A percentile compares a stretch with the other conserved stretches of the same genome.
Conservation (phyloP, 1,140 invertebrate species). For the Wiebesia pumilae region DNA sequence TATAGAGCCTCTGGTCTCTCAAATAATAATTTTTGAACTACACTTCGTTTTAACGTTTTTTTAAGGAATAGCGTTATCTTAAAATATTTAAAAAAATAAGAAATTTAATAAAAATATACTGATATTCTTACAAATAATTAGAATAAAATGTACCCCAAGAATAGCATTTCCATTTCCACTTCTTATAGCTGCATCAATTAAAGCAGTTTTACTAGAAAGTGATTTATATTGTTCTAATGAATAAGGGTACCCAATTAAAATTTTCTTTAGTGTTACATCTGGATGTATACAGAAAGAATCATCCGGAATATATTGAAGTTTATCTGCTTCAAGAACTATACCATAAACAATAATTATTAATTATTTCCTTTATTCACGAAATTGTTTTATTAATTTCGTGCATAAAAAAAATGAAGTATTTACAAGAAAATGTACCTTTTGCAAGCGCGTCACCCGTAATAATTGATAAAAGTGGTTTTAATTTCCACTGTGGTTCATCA, state of each 20-base stretch:
- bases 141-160: constrained; percentile 68
- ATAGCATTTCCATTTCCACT: constrained; percentile 77
- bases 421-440: constrained; percentile 65
- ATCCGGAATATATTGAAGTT: constrained; percentile 59
- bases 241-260: constrained; percentile 72
- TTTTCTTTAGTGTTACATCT: constrained; percentile 70
- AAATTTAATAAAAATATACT: neutral
- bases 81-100: constrained; percentile 52
- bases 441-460: constrained; percentile 70
- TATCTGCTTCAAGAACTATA: constrained; percentile 65
- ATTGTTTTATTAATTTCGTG: neutral
- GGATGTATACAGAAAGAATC: constrained; percentile 62
- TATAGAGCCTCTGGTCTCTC: constrained; percentile 72
- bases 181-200: constrained; percentile 74
- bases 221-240: constrained; percentile 76
- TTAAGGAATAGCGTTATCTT: constrained; percentile 76
- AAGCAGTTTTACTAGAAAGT: constrained; percentile 72
- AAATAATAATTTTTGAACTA: constrained; percentile 73
- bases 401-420: too few species aligned
- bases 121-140: neutral
- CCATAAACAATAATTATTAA: neutral
- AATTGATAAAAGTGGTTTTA: constrained; percentile 68
- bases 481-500: constrained; percentile 62
- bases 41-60: constrained; percentile 73
- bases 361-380: neutral